A percentile compares a stretch with the other conserved stretches of the same genome.
Evolutionary conservation across 2,113 vertebrate species (phyloP).

Genomic region (Dissostichus mawsoni): DNA sequence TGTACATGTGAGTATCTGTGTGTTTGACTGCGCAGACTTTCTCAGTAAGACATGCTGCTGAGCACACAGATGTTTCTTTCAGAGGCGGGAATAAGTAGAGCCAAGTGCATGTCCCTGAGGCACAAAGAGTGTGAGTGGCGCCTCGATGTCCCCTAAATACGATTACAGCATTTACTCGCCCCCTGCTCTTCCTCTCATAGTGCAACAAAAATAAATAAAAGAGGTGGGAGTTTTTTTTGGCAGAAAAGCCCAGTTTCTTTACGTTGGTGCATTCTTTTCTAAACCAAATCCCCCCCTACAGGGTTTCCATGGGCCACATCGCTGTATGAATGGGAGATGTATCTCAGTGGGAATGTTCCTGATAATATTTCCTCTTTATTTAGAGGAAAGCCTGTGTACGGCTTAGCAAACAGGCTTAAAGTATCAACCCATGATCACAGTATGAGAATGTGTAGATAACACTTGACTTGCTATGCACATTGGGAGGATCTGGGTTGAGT

Average conservation of each 20-base stretch:
- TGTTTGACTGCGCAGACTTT: slow-evolving; percentile 29
- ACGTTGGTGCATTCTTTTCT: slow-evolving; percentile 49
- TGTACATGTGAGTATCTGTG: slow-evolving; percentile 18
- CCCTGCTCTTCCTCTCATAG: slow-evolving; percentile 58
- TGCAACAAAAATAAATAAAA: slow-evolving; percentile 65
- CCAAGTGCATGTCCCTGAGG: slow-evolving; percentile 72
- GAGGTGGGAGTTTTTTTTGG: slow-evolving; percentile 44
- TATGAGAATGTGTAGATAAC: slow-evolving; percentile 36
- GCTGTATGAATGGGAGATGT: slow-evolving; percentile 43
- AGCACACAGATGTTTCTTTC: slow-evolving; percentile 78
- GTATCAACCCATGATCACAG: slow-evolving; percentile 26
- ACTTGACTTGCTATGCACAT: slow-evolving; percentile 37
- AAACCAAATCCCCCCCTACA: slow-evolving; percentile 38
- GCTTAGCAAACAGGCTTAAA: slow-evolving; percentile 37
- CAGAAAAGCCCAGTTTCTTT: slow-evolving; percentile 37
- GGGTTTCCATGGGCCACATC: slow-evolving; percentile 46
- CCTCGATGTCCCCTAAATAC: slow-evolving; percentile 66
- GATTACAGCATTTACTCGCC: slow-evolving; percentile 71
- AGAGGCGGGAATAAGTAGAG: slow-evolving; percentile 36
- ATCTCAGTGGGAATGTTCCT: slow-evolving; percentile 34
- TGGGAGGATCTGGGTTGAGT: slow-evolving; percentile 43
- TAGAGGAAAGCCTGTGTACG: slow-evolving; percentile 49
- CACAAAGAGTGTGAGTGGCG: slow-evolving; percentile 56
- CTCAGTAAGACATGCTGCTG: slow-evolving; percentile 36
- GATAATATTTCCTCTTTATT: slow-evolving; percentile 53